Percentiles rank a stretch among this genome's conserved stretches.
Conservation (phyloP, 37 sponge, comb jelly and placozoan genomes). For the Halichondria panicea region DNA sequence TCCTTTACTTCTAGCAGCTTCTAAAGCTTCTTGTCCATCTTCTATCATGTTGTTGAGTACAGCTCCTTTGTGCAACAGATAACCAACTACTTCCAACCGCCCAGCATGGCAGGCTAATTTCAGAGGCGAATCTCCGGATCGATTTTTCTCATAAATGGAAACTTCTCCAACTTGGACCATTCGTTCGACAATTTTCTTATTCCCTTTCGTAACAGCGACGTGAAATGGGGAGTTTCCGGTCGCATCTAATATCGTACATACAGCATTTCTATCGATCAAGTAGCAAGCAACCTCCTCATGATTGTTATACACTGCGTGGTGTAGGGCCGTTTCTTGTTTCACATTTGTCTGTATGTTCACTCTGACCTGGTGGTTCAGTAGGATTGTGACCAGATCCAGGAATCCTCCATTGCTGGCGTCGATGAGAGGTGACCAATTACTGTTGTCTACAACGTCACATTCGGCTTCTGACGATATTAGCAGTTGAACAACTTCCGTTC, state of each 20-base stretch:
- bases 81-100: conserved; percentile 66
- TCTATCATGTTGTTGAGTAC: conserved; percentile 69
- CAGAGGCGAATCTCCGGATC: conserved; percentile 34
- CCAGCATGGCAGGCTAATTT: conserved; percentile 57
- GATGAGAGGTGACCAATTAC: conserved; percentile 77
- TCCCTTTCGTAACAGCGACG: conserved; percentile 60
- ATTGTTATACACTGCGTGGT: conserved; percentile 54
- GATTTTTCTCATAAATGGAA: conserved; percentile 44
- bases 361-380: conserved; percentile 68
- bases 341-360: conserved; percentile 52
- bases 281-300: conserved; percentile 59
- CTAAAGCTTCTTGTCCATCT: conserved; percentile 54
- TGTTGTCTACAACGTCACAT: conserved; percentile 64
- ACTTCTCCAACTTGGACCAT: conserved; percentile 38
- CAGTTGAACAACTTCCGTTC: conserved; percentile 54
- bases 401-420: conserved; percentile 75
- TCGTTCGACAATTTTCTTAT: conserved; percentile 40
- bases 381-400: conserved; percentile 74
- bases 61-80: conserved; percentile 73
- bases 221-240: conserved; percentile 66
- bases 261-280: conserved; percentile 48
- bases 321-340: conserved; percentile 67
- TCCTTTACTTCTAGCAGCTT: conserved; percentile 55
- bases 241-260: conserved; percentile 21
- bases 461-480: conserved; percentile 50